phyloP scores from a whole-genome alignment of 2,888 invertebrate genomes.

The Caenorhabditis macrosperma region DNA sequence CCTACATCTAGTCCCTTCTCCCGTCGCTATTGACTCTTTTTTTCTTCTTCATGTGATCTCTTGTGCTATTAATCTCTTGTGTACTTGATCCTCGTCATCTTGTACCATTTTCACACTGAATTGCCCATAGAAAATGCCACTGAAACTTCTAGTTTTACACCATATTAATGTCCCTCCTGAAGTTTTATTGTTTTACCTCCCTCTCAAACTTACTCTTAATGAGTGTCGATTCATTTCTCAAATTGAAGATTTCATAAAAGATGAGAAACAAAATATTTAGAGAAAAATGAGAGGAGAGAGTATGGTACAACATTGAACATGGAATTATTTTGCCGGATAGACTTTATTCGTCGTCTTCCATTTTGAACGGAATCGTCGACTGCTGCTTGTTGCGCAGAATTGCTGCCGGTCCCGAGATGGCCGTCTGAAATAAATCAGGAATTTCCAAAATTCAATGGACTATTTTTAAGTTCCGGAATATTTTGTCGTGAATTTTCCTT shows the following conservation, averaged over 20 bases:
- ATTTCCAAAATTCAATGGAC: not conserved
- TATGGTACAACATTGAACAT: slow-evolving; percentile 49
- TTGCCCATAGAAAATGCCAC: not conserved
- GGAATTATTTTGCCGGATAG: not conserved
- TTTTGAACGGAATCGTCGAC: slow-evolving; percentile 68
- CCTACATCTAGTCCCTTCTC: slow-evolving; percentile 3
- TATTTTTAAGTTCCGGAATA: not conserved
- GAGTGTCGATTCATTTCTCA: slow-evolving; percentile 5
- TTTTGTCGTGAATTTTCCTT: not conserved
- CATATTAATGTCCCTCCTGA: not conserved
- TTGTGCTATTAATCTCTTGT: not conserved
- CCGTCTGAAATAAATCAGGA: slow-evolving; percentile 58
- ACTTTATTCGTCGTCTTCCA: slow-evolving; percentile 52
- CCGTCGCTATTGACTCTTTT: not conserved
- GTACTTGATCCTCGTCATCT: slow-evolving; percentile 15
- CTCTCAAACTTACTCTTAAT: not conserved
- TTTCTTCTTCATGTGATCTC: not conserved
- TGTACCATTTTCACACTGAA: slow-evolving; percentile 34
- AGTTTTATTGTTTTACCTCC: slow-evolving; percentile 12
- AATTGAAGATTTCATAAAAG: slow-evolving; percentile 3
- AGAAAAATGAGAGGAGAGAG: not conserved
- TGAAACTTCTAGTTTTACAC: not conserved
- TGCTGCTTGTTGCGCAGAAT: slow-evolving; percentile 69
- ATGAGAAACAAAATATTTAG: not conserved
- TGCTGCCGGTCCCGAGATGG: slow-evolving; percentile 63